Conservation (phyloP, 2,113 vertebrate genomes). For the Aplodontia rufa region DNA sequence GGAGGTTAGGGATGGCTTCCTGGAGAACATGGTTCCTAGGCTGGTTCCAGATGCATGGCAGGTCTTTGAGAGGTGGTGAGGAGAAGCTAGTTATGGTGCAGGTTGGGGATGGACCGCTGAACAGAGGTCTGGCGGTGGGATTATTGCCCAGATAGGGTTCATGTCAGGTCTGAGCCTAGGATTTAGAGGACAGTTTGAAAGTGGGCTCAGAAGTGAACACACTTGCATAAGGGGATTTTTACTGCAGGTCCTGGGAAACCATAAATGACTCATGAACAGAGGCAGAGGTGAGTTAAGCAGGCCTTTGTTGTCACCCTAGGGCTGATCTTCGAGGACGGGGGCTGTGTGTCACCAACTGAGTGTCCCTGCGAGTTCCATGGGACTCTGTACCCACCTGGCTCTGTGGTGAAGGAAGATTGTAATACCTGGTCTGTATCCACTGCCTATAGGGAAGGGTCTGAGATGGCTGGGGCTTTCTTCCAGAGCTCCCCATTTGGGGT, state of each 20-base stretch:
- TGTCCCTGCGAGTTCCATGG: constrained; percentile 96
- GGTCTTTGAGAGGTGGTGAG: not conserved
- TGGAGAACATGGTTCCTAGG: not conserved
- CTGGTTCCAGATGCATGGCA: not conserved
- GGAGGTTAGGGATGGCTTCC: not conserved
- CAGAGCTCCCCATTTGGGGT: not conserved
- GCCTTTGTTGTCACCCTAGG: constrained; percentile 82
- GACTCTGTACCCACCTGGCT: constrained; percentile 87
- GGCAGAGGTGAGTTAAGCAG: not conserved
- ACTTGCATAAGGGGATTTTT: not conserved
- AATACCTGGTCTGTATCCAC: constrained; percentile 90
- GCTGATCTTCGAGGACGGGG: constrained; percentile 91
- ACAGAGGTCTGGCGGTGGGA: not conserved
- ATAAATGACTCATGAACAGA: not conserved
- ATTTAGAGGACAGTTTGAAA: not conserved
- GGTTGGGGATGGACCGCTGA: not conserved
- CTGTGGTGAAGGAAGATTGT: constrained; percentile 93
- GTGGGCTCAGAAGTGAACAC: not conserved
- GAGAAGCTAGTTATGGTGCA: not conserved
- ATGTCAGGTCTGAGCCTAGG: not conserved
- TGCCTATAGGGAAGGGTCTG: not conserved
- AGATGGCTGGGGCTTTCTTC: not conserved
- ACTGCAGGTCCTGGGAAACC: not conserved
- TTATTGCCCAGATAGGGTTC: not conserved
- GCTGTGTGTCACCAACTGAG: constrained; percentile 90